Percentiles rank a stretch among this genome's conserved stretches.
Evolutionary conservation across 2,888 invertebrate genomes (phyloP).

Genomic region (Eristalis intricaria): DNA sequence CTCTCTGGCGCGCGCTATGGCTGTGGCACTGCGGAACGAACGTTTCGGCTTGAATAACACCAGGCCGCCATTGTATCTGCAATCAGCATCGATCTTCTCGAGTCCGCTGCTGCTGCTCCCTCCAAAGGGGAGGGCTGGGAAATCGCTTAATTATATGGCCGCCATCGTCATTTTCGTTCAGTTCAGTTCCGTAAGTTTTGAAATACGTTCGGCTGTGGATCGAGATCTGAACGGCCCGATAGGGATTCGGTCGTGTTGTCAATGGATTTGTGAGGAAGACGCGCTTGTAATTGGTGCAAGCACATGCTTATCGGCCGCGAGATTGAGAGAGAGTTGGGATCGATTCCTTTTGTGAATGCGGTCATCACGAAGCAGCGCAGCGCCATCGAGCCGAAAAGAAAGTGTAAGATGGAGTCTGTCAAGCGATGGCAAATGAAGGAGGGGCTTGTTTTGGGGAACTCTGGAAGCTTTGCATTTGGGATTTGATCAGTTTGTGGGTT

Average conservation of each 20-base stretch:
- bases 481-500: neutral
- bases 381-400: neutral
- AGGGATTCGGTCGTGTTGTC: neutral
- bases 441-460: neutral
- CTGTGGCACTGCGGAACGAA: neutral
- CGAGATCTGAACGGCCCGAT: neutral
- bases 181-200: neutral
- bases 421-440: neutral
- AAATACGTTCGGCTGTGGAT: conserved; percentile 15
- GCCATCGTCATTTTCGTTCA: neutral
- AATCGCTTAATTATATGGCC: conserved; percentile 65
- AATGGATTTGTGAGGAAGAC: neutral
- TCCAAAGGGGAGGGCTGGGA: conserved; percentile 32
- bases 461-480: neutral
- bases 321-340: neutral
- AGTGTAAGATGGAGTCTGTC: neutral
- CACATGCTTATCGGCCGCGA: neutral
- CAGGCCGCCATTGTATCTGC: conserved; percentile 30
- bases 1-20: conserved; percentile 16
- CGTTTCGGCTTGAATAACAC: conserved; percentile 4
- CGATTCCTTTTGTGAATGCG: neutral
- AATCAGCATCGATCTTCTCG: conserved; percentile 58
- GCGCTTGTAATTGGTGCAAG: neutral
- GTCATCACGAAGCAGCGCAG: neutral
- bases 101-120: neutral